Evolutionary conservation across 2,797 vertebrate genomes (phyloP), one percentile per base, ranked within the genome.

Genomic region (Siniperca scherzeri): DNA sequence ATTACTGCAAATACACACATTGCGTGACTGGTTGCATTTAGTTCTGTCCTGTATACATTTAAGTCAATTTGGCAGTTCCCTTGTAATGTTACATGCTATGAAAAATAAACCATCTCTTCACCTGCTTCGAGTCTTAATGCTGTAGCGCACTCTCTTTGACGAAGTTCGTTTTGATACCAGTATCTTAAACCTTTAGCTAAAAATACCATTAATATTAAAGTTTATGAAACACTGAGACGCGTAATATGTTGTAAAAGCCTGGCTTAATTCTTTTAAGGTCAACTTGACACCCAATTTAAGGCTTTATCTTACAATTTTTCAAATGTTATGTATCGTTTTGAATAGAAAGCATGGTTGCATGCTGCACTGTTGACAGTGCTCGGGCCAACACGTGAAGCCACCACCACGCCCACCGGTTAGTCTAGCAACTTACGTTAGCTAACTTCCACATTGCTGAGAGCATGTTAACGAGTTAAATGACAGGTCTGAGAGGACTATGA

Each of bases 331-430:
- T 6, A 9, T 36, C 1, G 12, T 9, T 19, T 21, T 21, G 3
- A 12, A 1, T 16, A 30, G 12, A 12, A 12, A 1, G 19, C 50
- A 5, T 36, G 56, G 52, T 61, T 0, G 76, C 70, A 30, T 12
- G 44, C 60, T 27, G 80, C 53, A 38, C 38, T 80, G 82, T 74
- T 85, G 86, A 88, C 83, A 77, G 25, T 5, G 13, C 8, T 36
- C 6, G 0, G 46, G 42, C 44, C 25, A 60, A 38, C 77, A 88
- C 64, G 80, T 87, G 76, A 68, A 74, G 50, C n/a, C 56, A 7
- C 30, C n/a, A 53, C 16, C 85, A 88, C 87, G 77, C 87, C 88
- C 77, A 77, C 88, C 36, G n/a, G 59, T 5, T n/a, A 25, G 22
- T 38, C 27, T 25, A 50, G 19, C 75, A 7, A 7, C 22, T 6